Conservation (phyloP, 1,140 invertebrate genomes). For the Melanaphis sacchari region DNA sequence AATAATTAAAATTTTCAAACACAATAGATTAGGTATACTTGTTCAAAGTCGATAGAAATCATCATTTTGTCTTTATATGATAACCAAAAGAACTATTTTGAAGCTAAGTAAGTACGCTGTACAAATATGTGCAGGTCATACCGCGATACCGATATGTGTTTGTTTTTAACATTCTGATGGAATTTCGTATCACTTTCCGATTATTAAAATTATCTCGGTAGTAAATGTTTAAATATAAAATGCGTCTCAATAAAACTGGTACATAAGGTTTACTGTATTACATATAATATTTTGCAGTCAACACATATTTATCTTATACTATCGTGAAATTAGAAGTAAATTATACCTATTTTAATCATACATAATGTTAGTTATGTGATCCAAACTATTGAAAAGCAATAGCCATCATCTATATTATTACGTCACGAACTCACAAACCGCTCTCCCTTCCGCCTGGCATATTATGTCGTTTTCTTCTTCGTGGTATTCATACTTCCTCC, state of each 20-base stretch:
- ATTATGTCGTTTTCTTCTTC: neutral
- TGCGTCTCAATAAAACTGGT: neutral
- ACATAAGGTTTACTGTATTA: neutral
- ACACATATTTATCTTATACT: neutral
- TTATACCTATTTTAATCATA: neutral
- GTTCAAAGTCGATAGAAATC: no score
- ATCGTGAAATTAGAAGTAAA: neutral
- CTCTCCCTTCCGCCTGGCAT: neutral
- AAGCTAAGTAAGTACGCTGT: no score
- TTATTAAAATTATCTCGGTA: neutral
- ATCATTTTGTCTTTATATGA: no score
- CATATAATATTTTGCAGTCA: neutral
- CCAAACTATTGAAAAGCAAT: neutral
- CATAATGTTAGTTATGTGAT: neutral
- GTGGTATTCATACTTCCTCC: neutral
- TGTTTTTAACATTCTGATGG: neutral
- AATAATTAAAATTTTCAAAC: no score
- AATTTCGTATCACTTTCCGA: neutral
- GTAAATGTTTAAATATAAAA: neutral
- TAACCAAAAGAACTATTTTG: no score
- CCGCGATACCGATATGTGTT: neutral
- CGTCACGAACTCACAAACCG: neutral
- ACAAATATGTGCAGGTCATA: no score
- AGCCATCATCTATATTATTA: neutral
- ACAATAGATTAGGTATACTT: no score